Percentiles rank a stretch among this genome's conserved stretches.
phyloP scores from a whole-genome alignment of 2,797 vertebrate species.

The Tapirus indicus region DNA sequence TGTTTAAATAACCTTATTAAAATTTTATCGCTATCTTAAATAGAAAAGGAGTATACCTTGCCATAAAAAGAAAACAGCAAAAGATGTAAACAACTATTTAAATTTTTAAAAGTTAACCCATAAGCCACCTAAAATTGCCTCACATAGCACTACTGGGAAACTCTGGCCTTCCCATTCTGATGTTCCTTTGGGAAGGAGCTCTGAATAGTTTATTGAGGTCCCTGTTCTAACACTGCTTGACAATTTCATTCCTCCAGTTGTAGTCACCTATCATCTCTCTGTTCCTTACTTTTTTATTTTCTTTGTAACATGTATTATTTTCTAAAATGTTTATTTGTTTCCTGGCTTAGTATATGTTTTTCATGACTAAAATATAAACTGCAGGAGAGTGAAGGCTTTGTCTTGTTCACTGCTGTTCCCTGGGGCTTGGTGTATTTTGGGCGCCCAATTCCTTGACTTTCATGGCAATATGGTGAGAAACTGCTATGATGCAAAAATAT shows the following conservation, averaged over 20 bases:
- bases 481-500: neutral
- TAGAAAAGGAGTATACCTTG: neutral
- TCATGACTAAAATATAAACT: neutral
- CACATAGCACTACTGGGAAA: neutral
- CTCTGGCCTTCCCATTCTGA: neutral
- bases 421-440: neutral
- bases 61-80: neutral
- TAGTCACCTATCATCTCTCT: neutral
- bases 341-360: neutral
- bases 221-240: neutral
- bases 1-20: neutral
- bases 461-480: neutral
- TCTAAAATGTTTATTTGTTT: conserved; percentile 39
- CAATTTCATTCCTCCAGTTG: neutral
- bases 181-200: neutral
- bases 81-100: neutral
- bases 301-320: neutral
- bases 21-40: conserved; percentile 2
- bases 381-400: neutral
- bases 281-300: conserved; percentile 6
- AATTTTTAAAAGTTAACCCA: neutral
- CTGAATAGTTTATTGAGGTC: neutral
- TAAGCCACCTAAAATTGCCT: too few species aligned
- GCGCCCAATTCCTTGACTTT: neutral
- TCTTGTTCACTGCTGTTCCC: neutral